Percentiles rank a stretch among this genome's conserved stretches.
Evolutionary conservation across 2,797 vertebrate genomes (phyloP).

Genomic region (Crypturellus tataupa): DNA sequence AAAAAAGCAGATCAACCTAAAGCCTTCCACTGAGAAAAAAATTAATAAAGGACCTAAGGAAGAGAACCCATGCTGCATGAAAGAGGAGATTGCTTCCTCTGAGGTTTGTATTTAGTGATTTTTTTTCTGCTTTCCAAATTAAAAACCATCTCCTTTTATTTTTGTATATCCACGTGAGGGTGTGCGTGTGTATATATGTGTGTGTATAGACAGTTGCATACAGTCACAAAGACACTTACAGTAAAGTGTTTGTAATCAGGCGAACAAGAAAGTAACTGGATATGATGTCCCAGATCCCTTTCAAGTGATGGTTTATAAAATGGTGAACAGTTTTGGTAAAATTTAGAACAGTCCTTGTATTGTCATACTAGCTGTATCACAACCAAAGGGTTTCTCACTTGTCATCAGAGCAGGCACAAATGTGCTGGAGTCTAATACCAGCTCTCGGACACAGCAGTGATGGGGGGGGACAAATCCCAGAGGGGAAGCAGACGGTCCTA

Average conservation of each 20-base stretch:
- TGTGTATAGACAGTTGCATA: not conserved
- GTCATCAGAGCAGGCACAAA: not conserved
- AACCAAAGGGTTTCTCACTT: not conserved
- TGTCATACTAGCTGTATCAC: not conserved
- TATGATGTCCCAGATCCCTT: not conserved
- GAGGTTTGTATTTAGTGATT: conserved; percentile 74
- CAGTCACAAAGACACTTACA: not conserved
- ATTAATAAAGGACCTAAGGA: conserved; percentile 75
- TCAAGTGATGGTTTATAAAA: not conserved
- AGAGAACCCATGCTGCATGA: conserved; percentile 66
- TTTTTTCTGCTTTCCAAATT: not conserved
- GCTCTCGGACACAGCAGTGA: not conserved
- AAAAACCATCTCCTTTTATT: not conserved
- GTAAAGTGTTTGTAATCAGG: not conserved
- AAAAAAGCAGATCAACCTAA: conserved; percentile 76
- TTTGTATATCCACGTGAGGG: fast-evolving
- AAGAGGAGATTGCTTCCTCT: conserved; percentile 65
- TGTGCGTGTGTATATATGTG: not conserved
- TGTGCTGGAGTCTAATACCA: not conserved
- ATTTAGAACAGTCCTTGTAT: not conserved
- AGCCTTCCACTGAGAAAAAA: conserved; percentile 78
- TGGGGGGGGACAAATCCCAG: not conserved
- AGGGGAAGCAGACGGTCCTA: not conserved
- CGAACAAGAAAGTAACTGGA: not conserved
- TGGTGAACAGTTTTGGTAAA: not conserved